Base-by-base conservation (phyloP, 2,113 vertebrate genomes). In the Cyrtonyx montezumae region DNA sequence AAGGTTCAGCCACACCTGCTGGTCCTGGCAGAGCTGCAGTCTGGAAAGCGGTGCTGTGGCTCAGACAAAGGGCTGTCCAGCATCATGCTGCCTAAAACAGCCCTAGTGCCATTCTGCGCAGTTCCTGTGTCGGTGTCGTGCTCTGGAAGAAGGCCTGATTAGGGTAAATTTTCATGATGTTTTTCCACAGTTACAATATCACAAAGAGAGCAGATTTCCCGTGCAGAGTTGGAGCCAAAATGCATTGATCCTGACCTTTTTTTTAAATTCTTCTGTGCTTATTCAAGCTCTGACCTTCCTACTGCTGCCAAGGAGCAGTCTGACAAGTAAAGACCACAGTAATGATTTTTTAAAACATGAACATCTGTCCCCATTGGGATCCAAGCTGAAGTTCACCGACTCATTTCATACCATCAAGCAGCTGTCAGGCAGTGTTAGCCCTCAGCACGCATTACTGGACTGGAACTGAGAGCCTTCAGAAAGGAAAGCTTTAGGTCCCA, bases 301-400 rank as follows among this genome's bases (percentile, higher is more conserved):
- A 25, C 40, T 40, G 34, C 43, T 78, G 81, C 77, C 85, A 89
- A 86, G 43, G 79, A 89, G 71, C 68, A 93, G 59, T 71, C 46
- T 67, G 88, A 73, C 46, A 81, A 84, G 83, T 83, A 86, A 13
- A 63, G 77, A 36, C 73, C 13, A 0, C 6, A 34, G n/a, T 58
- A 84, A 81, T 53, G 43, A 68, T 92, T 82, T 80, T 81, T 49
- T 68, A 25, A 94, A 95, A 81, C 66, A 75, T 0, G 18, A 84
- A 91, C 90, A 95, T 90, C 88, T 94, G 88, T 73, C 80, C 94
- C 65, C 5, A 1, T 59, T 71, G 83, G 69, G 77, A 91, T 20
- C 62, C 15, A 84, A 78, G 62, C 43, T 75, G 69, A 84, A 69
- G 73, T 78, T 91, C 83, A 86, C 79, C 61, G 73, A 26, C 83